Percentiles rank a stretch among this genome's conserved stretches.
phyloP scores from a whole-genome alignment of 2,888 invertebrate genomes.

The Pristionchus japonicus region DNA sequence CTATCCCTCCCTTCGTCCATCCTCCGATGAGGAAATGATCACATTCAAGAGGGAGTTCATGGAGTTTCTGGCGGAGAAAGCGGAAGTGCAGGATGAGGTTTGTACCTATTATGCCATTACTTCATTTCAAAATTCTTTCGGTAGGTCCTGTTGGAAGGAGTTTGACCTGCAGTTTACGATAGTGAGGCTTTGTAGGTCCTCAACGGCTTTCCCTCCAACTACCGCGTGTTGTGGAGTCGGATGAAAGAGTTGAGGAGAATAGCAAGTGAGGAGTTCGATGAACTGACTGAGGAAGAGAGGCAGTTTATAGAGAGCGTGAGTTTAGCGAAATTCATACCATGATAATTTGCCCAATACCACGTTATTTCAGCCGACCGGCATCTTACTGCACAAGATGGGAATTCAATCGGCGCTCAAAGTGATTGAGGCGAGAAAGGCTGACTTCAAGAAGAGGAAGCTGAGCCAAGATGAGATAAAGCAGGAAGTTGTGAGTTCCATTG shows the following conservation, averaged over 20 bases:
- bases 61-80: neutral
- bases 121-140: neutral
- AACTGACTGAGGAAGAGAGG: neutral
- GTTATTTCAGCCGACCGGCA: neutral
- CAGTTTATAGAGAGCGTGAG: neutral
- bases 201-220: neutral
- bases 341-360: neutral
- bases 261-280: neutral
- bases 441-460: neutral
- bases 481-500: neutral
- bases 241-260: neutral
- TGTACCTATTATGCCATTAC: too few relatives aligned
- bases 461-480: neutral
- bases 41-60: constrained; percentile 12
- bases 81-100: constrained; percentile 8
- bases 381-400: neutral
- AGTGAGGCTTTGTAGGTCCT: neutral
- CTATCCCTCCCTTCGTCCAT: neutral
- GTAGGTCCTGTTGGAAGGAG: neutral
- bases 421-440: neutral
- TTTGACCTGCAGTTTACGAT: neutral
- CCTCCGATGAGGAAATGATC: neutral
- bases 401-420: neutral
- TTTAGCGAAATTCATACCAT: neutral
- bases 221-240: neutral